Base-by-base conservation (phyloP, 2,888 invertebrate species). In the Drepana falcataria region DNA sequence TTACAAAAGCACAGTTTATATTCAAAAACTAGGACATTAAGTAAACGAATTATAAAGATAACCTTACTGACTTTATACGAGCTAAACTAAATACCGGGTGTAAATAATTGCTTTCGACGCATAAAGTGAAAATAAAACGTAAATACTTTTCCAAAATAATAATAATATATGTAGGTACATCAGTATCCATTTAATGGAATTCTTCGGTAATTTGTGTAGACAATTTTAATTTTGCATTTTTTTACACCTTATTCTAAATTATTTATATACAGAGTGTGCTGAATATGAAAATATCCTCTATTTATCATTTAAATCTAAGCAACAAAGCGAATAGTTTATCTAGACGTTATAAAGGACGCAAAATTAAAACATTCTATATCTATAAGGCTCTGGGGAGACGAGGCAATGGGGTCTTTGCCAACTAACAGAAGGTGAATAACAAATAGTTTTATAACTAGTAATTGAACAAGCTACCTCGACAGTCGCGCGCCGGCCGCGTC, bases 241-340 rank as follows among this genome's bases (percentile, higher is more conserved):
- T 81, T 81, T 81, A 85, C 84, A 85, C 83, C 83, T 76, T 79
- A 83, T 77, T 79, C 63, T 65, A 71, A 70, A 68, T 21, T 21
- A 21, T 75, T 68, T 86, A 85, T 86, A 77, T 86, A 87, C 86
- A 87, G 71, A 68, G 77, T 73, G 71, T 77, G 77, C 67, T 73
- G 72, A 75, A 81, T 83, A 83, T 71, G 79, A 83, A 83, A 82
- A 83, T 83, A 85, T 82, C 61, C 73, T 73, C 71, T 75, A 68
- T 68, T 21, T 21, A 56, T 51, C 59, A 53, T 53, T 59, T 59
- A 54, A 58, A 59, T 71, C 60, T 65, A 76, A 76, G 73, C 75
- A 59, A 72, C 70, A 33, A 75, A 76, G 75, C 77, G 69, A 57
- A 55, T 55, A 55, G 55, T 51, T 51, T 55, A 57, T 57, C 44